phyloP scores from a whole-genome alignment of 2,113 vertebrate genomes.

The Pogona vitticeps region DNA sequence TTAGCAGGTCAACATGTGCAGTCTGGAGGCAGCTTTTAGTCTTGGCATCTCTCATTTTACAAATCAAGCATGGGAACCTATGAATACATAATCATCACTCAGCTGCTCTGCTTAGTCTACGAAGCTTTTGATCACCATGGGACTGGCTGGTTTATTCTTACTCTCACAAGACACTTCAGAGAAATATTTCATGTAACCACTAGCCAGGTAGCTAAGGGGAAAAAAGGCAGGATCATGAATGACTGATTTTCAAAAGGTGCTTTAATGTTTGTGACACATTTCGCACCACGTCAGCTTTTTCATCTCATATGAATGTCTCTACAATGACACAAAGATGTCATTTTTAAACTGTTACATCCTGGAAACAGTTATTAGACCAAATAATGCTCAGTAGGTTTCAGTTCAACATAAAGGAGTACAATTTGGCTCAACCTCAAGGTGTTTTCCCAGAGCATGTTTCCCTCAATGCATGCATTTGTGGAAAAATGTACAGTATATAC shows the following conservation, averaged over 20 bases:
- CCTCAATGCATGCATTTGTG: no score
- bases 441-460: not conserved
- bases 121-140: not conserved
- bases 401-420: not conserved
- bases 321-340: conserved; percentile 21
- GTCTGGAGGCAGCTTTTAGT: not conserved
- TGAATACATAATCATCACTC: not conserved
- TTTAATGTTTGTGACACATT: not conserved
- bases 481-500: no score
- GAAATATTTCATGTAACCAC: not conserved
- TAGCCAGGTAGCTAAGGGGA: no score
- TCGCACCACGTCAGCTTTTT: not conserved
- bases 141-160: not conserved
- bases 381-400: not conserved
- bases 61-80: not conserved
- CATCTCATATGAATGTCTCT: not conserved
- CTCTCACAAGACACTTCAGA: not conserved
- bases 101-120: not conserved
- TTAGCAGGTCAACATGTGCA: not conserved
- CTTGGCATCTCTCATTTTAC: not conserved
- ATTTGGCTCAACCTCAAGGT: not conserved
- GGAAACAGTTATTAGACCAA: not conserved
- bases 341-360: not conserved
- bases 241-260: not conserved
- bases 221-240: not conserved